Evolutionary conservation across 2,797 vertebrate species (phyloP).

Genomic region (Silurus lanzhouensis): DNA sequence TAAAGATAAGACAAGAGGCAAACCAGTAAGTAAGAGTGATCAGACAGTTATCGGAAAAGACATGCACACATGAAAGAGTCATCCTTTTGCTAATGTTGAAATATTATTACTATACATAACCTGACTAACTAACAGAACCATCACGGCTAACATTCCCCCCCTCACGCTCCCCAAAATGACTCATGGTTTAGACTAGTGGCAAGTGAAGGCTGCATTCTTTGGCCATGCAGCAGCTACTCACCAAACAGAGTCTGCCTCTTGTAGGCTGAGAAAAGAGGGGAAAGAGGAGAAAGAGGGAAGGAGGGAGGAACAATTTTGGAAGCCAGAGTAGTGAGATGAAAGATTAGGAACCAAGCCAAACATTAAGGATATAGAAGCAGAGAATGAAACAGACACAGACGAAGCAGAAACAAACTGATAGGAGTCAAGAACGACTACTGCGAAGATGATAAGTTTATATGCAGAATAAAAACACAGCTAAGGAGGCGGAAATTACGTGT

Average conservation of each 20-base stretch:
- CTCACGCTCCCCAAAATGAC: constrained; percentile 37
- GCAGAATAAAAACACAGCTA: neutral
- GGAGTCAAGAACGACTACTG: neutral
- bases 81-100: neutral
- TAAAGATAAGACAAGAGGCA: constrained; percentile 14
- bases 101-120: constrained; percentile 28
- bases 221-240: constrained; percentile 74
- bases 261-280: constrained; percentile 78
- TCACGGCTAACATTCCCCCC: neutral
- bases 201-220: constrained; percentile 60
- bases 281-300: constrained; percentile 67
- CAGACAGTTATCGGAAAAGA: neutral
- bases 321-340: constrained; percentile 60
- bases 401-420: constrained; percentile 14
- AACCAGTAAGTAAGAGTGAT: neutral
- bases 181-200: constrained; percentile 56
- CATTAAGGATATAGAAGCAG: constrained; percentile 35
- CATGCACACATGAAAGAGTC: neutral
- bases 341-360: constrained; percentile 60
- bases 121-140: constrained; percentile 8
- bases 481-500: neutral
- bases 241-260: constrained; percentile 79
- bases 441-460: neutral
- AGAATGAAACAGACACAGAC: neutral
- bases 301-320: constrained; percentile 62